A percentile compares a stretch with the other conserved stretches of the same genome.
phyloP scores from a whole-genome alignment of 2,113 vertebrate genomes.

The Choloepus hoffmanni region DNA sequence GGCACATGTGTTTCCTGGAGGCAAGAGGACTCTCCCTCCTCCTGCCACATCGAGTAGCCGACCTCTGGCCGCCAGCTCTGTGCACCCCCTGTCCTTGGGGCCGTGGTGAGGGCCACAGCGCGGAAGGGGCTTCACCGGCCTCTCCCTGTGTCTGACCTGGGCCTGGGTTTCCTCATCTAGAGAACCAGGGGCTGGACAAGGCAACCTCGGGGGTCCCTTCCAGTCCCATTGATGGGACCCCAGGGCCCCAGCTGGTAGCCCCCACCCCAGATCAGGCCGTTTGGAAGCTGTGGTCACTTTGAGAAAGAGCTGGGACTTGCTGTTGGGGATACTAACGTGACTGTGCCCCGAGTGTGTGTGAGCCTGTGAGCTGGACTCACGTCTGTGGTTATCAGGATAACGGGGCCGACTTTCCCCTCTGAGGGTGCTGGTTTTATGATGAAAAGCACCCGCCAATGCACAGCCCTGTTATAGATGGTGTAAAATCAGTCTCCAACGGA shows the following conservation, averaged over 20 bases:
- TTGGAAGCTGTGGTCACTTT: rapidly evolving
- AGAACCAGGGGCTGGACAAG: rapidly evolving
- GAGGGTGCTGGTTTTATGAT: too few species aligned
- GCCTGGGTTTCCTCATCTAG: neutral
- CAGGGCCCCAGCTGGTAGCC: rapidly evolving
- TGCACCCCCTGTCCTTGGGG: neutral
- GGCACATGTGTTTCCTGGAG: neutral
- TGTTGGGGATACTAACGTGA: neutral
- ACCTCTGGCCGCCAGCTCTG: too few species aligned
- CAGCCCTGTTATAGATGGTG: neutral
- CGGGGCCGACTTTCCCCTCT: rapidly evolving
- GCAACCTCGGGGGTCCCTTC: neutral
- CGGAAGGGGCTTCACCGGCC: neutral
- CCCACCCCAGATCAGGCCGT: rapidly evolving
- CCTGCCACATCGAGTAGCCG: too few species aligned
- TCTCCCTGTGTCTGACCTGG: rapidly evolving
- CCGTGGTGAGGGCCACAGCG: rapidly evolving
- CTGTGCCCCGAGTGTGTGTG: neutral
- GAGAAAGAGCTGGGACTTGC: neutral
- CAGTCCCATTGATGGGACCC: rapidly evolving
- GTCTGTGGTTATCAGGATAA: neutral
- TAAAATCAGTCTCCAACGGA: neutral
- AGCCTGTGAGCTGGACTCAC: rapidly evolving
- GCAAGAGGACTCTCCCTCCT: neutral
- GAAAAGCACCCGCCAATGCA: neutral